Evolutionary conservation across 2,113 vertebrate genomes (phyloP).

Genomic region (Noturus placidus): DNA sequence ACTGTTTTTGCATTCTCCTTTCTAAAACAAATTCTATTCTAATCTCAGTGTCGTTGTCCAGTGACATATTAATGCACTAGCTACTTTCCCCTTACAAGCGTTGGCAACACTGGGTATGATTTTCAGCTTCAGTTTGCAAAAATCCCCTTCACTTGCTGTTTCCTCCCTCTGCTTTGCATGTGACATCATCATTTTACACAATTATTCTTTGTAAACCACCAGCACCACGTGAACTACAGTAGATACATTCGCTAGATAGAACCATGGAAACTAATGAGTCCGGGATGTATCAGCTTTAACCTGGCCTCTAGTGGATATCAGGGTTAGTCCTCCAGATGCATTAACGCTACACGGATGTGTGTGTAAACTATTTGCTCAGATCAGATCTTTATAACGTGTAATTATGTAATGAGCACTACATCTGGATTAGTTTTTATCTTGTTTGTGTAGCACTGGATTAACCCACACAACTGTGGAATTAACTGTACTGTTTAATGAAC

Average conservation of each 20-base stretch:
- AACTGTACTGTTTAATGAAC: neutral
- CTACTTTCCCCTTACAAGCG: no score
- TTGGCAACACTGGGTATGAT: no score
- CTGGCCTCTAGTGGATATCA: neutral
- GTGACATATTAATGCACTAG: neutral
- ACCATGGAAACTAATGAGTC: neutral
- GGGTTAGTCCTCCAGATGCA: neutral
- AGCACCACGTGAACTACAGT: neutral
- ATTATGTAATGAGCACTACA: neutral
- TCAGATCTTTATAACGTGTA: neutral
- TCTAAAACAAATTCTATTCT: neutral
- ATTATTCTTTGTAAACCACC: neutral
- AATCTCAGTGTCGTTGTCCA: neutral
- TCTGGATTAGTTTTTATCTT: constrained; percentile 12
- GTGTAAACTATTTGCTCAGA: neutral
- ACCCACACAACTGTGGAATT: constrained; percentile 2
- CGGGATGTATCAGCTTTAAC: neutral
- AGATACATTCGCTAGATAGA: neutral
- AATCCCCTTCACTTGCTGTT: no score
- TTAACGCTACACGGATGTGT: neutral
- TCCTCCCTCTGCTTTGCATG: neutral
- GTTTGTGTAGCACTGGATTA: neutral
- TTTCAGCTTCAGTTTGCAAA: neutral
- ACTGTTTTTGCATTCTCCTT: neutral
- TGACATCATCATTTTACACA: neutral